phyloP scores from a whole-genome alignment of 2,797 vertebrate genomes.

The Eleutherodactylus coqui region DNA sequence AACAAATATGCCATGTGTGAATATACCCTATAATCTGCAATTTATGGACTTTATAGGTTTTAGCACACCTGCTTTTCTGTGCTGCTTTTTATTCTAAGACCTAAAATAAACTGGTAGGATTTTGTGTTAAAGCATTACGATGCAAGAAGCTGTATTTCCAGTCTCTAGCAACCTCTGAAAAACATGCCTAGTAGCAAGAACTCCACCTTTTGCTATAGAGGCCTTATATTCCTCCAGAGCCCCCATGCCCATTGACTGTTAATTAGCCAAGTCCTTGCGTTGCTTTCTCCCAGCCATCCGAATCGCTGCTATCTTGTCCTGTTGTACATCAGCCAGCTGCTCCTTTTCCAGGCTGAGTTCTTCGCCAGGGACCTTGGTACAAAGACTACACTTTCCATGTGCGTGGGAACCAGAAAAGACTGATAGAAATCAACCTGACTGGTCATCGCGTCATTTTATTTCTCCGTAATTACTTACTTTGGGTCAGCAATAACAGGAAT shows the following conservation, averaged over 20 bases:
- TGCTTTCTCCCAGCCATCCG: slow-evolving; percentile 1
- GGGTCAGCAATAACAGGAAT: not conserved
- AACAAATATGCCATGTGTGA: not conserved
- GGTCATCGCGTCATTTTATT: not conserved
- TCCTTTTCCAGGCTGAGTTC: slow-evolving; percentile 37
- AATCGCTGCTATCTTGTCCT: slow-evolving; percentile 52
- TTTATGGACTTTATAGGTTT: not conserved
- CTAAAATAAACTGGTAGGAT: not conserved
- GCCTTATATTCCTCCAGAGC: slow-evolving; percentile 3
- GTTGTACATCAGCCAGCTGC: slow-evolving; percentile 50
- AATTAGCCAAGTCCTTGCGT: slow-evolving; percentile 39
- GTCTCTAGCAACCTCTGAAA: not conserved
- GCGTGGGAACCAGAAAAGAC: slow-evolving; percentile 47
- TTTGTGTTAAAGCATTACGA: not conserved
- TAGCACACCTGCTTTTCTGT: not conserved
- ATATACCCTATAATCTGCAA: not conserved
- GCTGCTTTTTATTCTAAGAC: not conserved
- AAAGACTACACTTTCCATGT: slow-evolving; percentile 41
- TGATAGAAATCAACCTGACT: slow-evolving; percentile 18
- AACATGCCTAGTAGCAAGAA: not conserved
- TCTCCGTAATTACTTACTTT: not conserved
- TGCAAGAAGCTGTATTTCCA: not conserved
- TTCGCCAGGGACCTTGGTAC: slow-evolving; percentile 45
- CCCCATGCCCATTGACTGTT: slow-evolving; percentile 30
- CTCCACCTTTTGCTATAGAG: slow-evolving; percentile 4